phyloP scores from a whole-genome alignment of 2,888 invertebrate species.

The Crossocerus cetratus region DNA sequence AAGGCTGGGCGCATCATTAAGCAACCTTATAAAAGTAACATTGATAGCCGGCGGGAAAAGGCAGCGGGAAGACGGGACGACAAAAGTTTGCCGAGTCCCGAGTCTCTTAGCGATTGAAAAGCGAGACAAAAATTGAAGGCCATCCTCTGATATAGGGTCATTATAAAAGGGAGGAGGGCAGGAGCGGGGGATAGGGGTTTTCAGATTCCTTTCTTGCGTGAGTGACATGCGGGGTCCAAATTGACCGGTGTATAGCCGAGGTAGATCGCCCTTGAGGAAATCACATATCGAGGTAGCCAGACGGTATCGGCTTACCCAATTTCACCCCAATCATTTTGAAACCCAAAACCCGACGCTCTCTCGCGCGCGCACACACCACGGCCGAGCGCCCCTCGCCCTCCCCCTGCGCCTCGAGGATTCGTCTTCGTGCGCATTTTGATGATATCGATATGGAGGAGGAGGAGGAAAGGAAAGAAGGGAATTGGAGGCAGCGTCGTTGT shows the following conservation, averaged over 20 bases:
- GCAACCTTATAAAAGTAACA: not conserved
- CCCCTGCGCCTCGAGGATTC: conserved; percentile 39
- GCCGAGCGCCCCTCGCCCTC: conserved; percentile 44
- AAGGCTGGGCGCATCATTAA: not conserved
- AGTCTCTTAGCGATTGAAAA: conserved; percentile 22
- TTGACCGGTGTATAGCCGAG: conserved; percentile 61
- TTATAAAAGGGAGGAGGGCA: conserved; percentile 36
- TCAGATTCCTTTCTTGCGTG: conserved; percentile 54
- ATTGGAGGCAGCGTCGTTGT: conserved; percentile 34
- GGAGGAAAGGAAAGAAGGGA: conserved; percentile 38
- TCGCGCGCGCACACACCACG: conserved; percentile 35
- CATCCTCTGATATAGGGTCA: conserved; percentile 33
- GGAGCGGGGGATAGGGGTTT: conserved; percentile 37
- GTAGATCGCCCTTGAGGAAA: conserved; percentile 54
- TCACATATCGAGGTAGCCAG: conserved; percentile 48
- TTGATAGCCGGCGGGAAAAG: not conserved
- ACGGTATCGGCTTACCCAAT: conserved; percentile 76
- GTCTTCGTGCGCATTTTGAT: conserved; percentile 59
- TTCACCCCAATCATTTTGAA: conserved; percentile 77
- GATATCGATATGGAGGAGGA: conserved; percentile 70
- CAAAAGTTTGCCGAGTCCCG: not conserved
- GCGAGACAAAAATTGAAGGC: conserved; percentile 22
- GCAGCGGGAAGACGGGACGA: too few relatives aligned
- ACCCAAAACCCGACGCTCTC: conserved; percentile 68
- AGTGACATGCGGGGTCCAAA: conserved; percentile 63